Evolutionary conservation across 1,140 invertebrate species (phyloP).

Genomic region (Pissodes strobi): DNA sequence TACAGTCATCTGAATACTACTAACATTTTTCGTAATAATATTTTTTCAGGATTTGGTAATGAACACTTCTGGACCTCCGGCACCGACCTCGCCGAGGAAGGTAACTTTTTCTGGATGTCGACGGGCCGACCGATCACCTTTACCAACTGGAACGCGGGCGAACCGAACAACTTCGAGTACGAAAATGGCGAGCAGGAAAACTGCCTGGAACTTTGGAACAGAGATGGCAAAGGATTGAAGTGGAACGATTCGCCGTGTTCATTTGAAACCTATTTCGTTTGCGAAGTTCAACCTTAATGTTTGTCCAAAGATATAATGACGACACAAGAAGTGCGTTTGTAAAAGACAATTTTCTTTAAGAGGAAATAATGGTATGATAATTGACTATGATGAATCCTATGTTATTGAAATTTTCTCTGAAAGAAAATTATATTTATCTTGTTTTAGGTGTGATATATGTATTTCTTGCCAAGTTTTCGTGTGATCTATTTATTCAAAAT

Average conservation of each 20-base stretch:
- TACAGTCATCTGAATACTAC: too few species aligned
- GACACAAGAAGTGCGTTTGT: too few species aligned
- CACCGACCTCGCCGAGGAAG: slow-evolving; percentile 87
- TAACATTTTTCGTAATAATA: too few species aligned
- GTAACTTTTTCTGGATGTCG: slow-evolving; percentile 90
- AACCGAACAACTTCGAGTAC: slow-evolving; percentile 89
- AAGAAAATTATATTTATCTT: too few species aligned
- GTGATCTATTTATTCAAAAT: too few species aligned
- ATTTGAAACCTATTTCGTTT: slow-evolving; percentile 90
- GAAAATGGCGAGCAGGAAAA: slow-evolving; percentile 92
- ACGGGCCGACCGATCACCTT: slow-evolving; percentile 85
- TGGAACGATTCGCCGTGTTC: slow-evolving; percentile 93
- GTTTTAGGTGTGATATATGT: too few species aligned
- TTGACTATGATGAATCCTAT: too few species aligned
- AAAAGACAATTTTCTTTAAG: too few species aligned
- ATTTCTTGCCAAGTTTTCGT: too few species aligned
- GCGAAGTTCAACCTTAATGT: slow-evolving; percentile 72
- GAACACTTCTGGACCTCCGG: slow-evolving; percentile 94
- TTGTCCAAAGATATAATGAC: too few species aligned
- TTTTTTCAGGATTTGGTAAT: slow-evolving; percentile 73
- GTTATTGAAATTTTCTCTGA: too few species aligned
- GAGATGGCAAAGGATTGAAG: slow-evolving; percentile 86
- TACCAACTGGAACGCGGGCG: slow-evolving; percentile 90
- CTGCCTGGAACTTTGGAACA: slow-evolving; percentile 88
- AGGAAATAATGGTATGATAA: too few species aligned